Evolutionary conservation across 2,888 invertebrate genomes (phyloP), one percentile per base, ranked within the genome.

Genomic region (Tethea ocularis): DNA sequence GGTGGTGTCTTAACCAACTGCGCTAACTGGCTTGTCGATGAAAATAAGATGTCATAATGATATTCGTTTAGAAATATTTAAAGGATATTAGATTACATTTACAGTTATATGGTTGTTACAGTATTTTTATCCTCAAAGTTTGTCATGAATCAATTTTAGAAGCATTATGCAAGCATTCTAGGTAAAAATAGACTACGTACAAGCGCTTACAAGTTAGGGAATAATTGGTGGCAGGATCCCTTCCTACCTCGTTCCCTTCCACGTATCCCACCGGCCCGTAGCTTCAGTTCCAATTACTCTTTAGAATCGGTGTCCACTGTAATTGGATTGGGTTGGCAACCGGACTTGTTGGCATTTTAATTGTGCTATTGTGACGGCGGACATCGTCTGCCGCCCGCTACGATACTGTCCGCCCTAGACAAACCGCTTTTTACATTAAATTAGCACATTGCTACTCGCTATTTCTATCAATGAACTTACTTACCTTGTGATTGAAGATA

Each of bases 281-380:
- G 84, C 82, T 75, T 82, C 84, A 83, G 82, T 86, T 87, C 91
- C 93, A 92, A 92, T 93, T 92, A 92, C 91, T 91, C 89, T 88
- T 88, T 82, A 88, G 89, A 90, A 91, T 92, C 91, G 91, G 88
- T 91, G 90, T 91, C 88, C 88, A 84, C 87, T 88, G 90, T 92
- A 92, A 93, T 92, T 93, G 92, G 92, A 91, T 91, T 92, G 90
- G 91, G 83, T 87, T 85, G 89, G 91, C 90, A 84, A 88, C 86
- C 82, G 86, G 90, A 91, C 91, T 92, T 92, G 93, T 92, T 91
- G 93, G 93, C 91, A 92, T 92, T 93, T 93, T 93, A 93, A 93
- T 93, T 93, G 92, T 93, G 89, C 92, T 86, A 92, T 93, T 93
- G 92, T 93, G 92, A 92, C 89, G 89, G 82, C 81, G 83, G 82